Evolutionary conservation across 2,888 invertebrate species (phyloP).

Genomic region (Xestoiulus laeticollis): DNA sequence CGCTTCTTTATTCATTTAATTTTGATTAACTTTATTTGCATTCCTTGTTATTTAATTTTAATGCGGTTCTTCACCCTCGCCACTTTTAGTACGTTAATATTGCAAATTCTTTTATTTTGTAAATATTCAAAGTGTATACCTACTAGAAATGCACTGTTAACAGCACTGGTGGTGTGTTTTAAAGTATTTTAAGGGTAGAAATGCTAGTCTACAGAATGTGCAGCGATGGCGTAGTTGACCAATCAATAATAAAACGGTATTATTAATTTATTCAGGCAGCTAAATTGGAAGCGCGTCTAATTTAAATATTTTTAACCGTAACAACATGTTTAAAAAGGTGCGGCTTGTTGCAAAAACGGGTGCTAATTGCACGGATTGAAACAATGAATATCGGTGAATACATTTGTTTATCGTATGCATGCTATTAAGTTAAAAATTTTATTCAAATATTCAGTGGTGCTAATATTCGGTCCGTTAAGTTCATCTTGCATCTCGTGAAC

Average conservation of each 20-base stretch:
- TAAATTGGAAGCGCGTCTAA: background rate
- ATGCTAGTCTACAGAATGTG: slow-evolving; percentile 35
- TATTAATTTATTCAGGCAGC: background rate
- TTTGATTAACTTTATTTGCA: slow-evolving; percentile 11
- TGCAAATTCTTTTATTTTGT: slow-evolving; percentile 21
- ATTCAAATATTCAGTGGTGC: background rate
- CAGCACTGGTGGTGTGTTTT: slow-evolving; percentile 16
- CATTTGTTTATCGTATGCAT: background rate
- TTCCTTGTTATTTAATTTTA: slow-evolving; percentile 43
- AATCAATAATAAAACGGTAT: background rate
- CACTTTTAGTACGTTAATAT: background rate
- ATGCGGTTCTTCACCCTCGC: background rate
- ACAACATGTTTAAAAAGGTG: no score
- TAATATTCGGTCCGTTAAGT: background rate
- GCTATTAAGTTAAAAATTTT: background rate
- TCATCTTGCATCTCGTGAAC: no score
- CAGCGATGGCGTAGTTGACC: slow-evolving; percentile 3
- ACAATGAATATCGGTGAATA: background rate
- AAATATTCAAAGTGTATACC: background rate
- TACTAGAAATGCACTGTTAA: background rate
- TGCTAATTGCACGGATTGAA: background rate
- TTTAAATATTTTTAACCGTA: background rate
- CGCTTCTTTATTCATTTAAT: background rate
- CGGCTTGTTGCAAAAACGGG: background rate
- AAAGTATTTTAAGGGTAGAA: slow-evolving; percentile 36